Conservation (phyloP, 1,140 invertebrate genomes). For the Aphaenogaster rudis region DNA sequence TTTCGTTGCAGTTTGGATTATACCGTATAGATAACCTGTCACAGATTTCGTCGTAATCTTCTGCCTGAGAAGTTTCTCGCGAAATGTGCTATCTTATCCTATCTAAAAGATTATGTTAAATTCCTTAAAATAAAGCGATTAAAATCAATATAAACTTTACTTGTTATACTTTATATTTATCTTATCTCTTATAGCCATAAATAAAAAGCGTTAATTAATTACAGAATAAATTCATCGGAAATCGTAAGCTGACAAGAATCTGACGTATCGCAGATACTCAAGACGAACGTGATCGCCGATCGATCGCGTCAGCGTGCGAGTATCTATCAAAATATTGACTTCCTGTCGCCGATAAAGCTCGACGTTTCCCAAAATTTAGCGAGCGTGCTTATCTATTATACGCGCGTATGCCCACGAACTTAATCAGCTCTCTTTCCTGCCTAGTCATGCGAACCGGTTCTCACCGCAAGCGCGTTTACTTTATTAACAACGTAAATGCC, state of each 20-base stretch:
- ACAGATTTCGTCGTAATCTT: not conserved
- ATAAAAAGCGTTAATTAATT: constrained; percentile 12
- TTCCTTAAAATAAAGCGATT: not conserved
- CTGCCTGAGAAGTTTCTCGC: not conserved
- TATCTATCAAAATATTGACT: constrained; percentile 73
- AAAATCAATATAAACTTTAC: not conserved
- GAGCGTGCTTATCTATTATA: constrained; percentile 35
- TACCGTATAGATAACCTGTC: not conserved
- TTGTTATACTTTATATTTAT: not conserved
- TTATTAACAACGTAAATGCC: constrained; percentile 43
- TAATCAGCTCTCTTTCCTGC: constrained; percentile 49
- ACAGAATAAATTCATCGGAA: constrained; percentile 16
- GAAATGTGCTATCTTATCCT: not conserved
- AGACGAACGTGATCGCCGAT: constrained; percentile 7
- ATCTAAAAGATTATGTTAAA: not conserved
- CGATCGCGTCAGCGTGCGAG: constrained; percentile 20
- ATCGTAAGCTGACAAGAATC: not conserved
- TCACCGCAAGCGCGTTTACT: constrained; percentile 49
- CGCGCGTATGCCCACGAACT: constrained; percentile 22
- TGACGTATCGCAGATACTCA: not conserved
- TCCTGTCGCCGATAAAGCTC: constrained; percentile 56
- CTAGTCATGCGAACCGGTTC: constrained; percentile 55
- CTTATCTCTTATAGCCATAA: not conserved
- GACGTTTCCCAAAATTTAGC: constrained; percentile 51
- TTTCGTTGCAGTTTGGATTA: not conserved